Base-by-base conservation (phyloP, 1,140 invertebrate genomes). In the Bombus sylvicola region DNA sequence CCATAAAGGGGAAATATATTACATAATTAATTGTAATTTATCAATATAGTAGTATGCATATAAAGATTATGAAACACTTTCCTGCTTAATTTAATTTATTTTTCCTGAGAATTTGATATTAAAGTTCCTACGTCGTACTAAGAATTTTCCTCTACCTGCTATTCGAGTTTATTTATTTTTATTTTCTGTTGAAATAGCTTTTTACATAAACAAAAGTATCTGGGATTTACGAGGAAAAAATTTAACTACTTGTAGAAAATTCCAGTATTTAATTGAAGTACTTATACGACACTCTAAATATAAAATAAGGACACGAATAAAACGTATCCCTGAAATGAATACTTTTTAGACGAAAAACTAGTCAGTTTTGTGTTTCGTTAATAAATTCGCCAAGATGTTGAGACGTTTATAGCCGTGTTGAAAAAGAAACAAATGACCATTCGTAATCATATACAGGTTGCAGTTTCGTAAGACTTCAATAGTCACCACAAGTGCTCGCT, bases 391-490 rank as follows among this genome's bases (percentile, higher is more conserved):
- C 18, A 53, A 53, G 47, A 53, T 53, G 10, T 22, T 25, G 22
- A 37, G 18, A 1, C 9, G 18, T 25, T 47, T 47, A 39, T 18
- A 47, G 18, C 2, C 9, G 9, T 10, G 18, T 13, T 22, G 22
- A 43, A 82, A 59, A 81, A 13, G 9, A 28, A 15, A 75, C 31
- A 41, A 62, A 62, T 34, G 53, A 5, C 25, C 8, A 10, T 47
- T 8, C 41, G 28, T 74, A 34, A 53, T 39, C 13, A 37, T 4
- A 75, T 62, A 64, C 74, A 34, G n/a, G 15, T 57, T 31, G 43
- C 22, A 82, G 81, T 82, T 75, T 75, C 72, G 25, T 83, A 68
- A 77, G 34, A 68, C 74, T 47, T 73, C 12, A 34, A 41, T 57
- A 53, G 34, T 81, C 1, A 53, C 47, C 47, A 39, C 53, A n/a